phyloP scores from a whole-genome alignment of 1,140 invertebrate species.

The Subanguina moxae region DNA sequence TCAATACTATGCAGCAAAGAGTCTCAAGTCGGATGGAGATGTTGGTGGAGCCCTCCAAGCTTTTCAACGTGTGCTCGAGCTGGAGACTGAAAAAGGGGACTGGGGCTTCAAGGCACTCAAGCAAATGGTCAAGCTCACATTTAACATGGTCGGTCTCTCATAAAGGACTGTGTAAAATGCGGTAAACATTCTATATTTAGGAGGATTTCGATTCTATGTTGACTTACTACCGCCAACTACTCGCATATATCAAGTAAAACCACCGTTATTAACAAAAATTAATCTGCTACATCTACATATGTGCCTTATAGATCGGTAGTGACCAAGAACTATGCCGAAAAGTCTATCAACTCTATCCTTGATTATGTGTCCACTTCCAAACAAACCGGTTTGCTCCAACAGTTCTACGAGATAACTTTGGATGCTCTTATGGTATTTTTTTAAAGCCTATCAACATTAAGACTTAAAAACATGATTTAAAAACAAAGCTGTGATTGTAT shows the following conservation, averaged over 20 bases:
- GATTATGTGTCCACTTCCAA: conserved; percentile 90
- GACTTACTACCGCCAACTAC: conserved; percentile 86
- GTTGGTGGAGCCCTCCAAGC: conserved; percentile 82
- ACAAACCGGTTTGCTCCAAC: conserved; percentile 95
- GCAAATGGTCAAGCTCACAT: conserved; percentile 99
- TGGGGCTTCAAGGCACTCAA: conserved; percentile 99
- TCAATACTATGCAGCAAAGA: conserved; percentile 99
- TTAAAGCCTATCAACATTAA: too few relatives aligned
- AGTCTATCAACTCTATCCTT: conserved; percentile 97
- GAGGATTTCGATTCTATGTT: conserved; percentile 94
- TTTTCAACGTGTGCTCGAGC: conserved; percentile 81
- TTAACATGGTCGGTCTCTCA: conserved; percentile 75
- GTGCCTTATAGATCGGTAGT: conserved; percentile 98
- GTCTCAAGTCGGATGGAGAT: conserved; percentile 81
- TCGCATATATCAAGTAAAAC: conserved; percentile 93
- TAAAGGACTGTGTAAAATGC: not conserved
- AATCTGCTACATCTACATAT: too few relatives aligned
- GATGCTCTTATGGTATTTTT: conserved; percentile 76
- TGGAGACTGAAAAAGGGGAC: conserved; percentile 94
- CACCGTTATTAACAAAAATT: too few relatives aligned
- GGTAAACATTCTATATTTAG: conserved; percentile 62
- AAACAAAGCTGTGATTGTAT: too few relatives aligned
- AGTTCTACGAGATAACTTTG: conserved; percentile 97
- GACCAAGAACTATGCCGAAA: conserved; percentile 97
- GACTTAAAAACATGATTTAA: too few relatives aligned